A percentile compares a stretch with the other conserved stretches of the same genome.
These are phyloP conservation scores for Pristionchus mayeri DNA, from an alignment of 2,888 invertebrate genomes.

Conservation along the genomic window DNA sequence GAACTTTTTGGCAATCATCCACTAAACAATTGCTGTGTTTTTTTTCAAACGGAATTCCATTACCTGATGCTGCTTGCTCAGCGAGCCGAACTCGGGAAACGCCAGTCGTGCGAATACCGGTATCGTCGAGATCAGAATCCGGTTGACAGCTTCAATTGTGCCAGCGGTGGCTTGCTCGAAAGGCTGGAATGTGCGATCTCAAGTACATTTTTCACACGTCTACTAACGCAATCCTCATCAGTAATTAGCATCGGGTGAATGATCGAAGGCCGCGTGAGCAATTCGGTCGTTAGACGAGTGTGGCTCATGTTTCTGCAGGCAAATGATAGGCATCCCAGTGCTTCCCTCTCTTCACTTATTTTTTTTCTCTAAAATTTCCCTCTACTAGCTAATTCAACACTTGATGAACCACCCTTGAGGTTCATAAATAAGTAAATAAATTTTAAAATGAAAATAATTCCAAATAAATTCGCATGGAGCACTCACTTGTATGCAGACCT, in stretches of 20 bases:
- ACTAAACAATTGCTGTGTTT: background rate
- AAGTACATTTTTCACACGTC: background rate
- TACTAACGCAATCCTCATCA: slow-evolving; percentile 6
- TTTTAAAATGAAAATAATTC: too few species aligned
- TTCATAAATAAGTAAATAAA: too few species aligned
- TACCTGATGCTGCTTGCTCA: background rate
- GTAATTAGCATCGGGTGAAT: background rate
- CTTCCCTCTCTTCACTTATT: too few species aligned
- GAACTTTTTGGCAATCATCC: background rate
- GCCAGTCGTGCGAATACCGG: background rate
- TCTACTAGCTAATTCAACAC: too few species aligned
- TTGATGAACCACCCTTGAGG: too few species aligned
- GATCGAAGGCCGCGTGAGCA: background rate
- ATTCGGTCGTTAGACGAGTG: background rate
- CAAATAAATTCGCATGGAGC: too few species aligned
- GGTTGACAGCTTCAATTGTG: background rate
- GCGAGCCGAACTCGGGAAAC: background rate
- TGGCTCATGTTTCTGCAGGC: background rate
- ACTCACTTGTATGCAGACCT: too few species aligned
- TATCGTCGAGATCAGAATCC: background rate
- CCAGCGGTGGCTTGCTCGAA: background rate
- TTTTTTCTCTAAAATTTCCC: too few species aligned
- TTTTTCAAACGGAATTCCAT: background rate
- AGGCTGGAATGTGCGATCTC: background rate
- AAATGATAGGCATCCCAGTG: too few species aligned